Evolutionary conservation across 37 sponge, comb jelly and placozoan species (phyloP).

Genomic region (Aplysina aerophoba): DNA sequence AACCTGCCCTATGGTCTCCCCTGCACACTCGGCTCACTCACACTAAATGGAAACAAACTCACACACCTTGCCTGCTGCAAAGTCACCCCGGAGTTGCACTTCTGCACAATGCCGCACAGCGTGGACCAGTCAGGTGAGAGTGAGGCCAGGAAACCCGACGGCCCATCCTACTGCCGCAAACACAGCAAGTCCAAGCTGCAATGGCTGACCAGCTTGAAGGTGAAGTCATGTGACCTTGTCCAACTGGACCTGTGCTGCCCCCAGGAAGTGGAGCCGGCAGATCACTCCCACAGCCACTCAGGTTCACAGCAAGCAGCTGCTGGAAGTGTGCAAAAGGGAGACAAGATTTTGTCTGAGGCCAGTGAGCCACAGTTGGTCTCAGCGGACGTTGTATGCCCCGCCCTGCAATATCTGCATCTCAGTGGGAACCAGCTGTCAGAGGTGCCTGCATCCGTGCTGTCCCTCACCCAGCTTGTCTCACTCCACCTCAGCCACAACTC

Average conservation of each 20-base stretch:
- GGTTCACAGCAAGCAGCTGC: not conserved
- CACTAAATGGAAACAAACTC: constrained; percentile 63
- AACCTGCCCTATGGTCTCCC: constrained; percentile 67
- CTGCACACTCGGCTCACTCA: constrained; percentile 51
- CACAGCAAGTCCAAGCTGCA: constrained; percentile 36
- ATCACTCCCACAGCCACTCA: constrained; percentile 9
- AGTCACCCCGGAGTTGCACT: not conserved
- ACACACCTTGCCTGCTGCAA: constrained; percentile 44
- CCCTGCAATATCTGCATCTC: constrained; percentile 2
- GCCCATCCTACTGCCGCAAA: constrained; percentile 48
- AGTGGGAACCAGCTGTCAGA: constrained; percentile 27
- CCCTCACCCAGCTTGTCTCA: constrained; percentile 60
- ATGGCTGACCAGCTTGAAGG: constrained; percentile 52
- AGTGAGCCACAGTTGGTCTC: not conserved
- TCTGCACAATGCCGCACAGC: not conserved
- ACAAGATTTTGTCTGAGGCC: constrained; percentile 3
- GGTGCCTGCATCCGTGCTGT: constrained; percentile 74
- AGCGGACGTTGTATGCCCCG: not conserved
- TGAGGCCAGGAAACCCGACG: not conserved
- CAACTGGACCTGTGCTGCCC: constrained; percentile 49
- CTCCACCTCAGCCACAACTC: constrained; percentile 72
- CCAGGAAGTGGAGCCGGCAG: not conserved
- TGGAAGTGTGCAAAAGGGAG: constrained; percentile 16
- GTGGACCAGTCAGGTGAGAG: not conserved
- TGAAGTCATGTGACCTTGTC: constrained; percentile 44